Evolutionary conservation across 1,140 invertebrate genomes (phyloP).

Genomic region (Cataglyphis hispanica): DNA sequence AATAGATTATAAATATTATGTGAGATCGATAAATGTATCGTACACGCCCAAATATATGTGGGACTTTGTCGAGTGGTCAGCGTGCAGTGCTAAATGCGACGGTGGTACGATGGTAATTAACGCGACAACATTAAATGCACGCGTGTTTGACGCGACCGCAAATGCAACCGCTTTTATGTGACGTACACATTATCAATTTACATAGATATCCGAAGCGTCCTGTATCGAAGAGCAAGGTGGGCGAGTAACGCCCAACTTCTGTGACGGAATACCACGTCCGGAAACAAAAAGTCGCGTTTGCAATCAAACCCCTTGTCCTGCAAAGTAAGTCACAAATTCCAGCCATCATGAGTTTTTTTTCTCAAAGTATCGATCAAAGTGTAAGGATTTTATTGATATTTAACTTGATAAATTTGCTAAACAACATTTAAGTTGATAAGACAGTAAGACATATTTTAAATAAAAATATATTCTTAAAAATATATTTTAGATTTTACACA

Average conservation of each 20-base stretch:
- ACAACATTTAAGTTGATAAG: not conserved
- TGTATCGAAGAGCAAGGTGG: slow-evolving; percentile 85
- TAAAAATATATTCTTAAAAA: not conserved
- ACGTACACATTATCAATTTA: slow-evolving; percentile 43
- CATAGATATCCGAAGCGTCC: slow-evolving; percentile 80
- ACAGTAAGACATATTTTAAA: not conserved
- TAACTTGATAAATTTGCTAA: not conserved
- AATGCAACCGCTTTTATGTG: slow-evolving; percentile 50
- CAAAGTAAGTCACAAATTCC: slow-evolving; percentile 80
- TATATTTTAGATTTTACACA: not conserved
- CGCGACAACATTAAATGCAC: slow-evolving; percentile 22
- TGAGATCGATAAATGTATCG: slow-evolving; percentile 69
- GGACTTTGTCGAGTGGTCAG: slow-evolving; percentile 85
- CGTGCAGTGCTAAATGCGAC: slow-evolving; percentile 84
- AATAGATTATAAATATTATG: slow-evolving; percentile 84
- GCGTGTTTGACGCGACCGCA: slow-evolving; percentile 33
- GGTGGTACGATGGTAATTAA: slow-evolving; percentile 83
- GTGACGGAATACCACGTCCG: slow-evolving; percentile 80
- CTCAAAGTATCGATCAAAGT: not conserved
- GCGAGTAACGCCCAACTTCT: slow-evolving; percentile 84
- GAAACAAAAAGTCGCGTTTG: slow-evolving; percentile 82
- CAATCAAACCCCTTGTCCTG: slow-evolving; percentile 84
- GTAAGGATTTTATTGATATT: not conserved
- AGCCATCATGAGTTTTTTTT: not conserved
- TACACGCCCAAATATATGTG: slow-evolving; percentile 85